Evolutionary conservation across 2,113 vertebrate genomes (phyloP).

Genomic region (Laticauda laticaudata): DNA sequence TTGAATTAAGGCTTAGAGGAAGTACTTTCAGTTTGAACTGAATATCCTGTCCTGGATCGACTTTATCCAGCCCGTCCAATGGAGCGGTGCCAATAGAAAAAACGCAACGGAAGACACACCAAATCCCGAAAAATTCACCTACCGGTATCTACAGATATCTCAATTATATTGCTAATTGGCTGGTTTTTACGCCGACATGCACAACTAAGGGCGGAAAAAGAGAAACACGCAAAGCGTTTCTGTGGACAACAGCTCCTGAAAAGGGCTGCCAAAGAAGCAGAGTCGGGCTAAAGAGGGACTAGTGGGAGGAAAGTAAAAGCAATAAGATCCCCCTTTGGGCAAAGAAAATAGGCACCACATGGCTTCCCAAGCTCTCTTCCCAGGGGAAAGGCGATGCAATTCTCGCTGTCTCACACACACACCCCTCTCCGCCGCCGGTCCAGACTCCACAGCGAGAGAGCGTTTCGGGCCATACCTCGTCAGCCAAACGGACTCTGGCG

Average conservation of each 20-base stretch:
- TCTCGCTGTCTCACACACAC: neutral
- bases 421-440: neutral
- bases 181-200: neutral
- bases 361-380: neutral
- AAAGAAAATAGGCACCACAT: neutral
- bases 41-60: neutral
- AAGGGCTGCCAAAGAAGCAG: neutral
- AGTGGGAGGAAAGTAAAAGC: neutral
- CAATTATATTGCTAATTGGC: neutral
- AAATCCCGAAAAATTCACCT: neutral
- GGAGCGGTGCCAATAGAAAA: neutral
- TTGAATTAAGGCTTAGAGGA: neutral
- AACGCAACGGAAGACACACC: neutral
- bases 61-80: neutral
- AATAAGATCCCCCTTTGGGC: neutral
- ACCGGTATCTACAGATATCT: neutral
- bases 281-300: neutral
- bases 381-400: neutral
- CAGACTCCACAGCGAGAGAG: neutral
- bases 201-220: neutral
- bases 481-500: neutral
- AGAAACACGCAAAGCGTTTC: neutral
- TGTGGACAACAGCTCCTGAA: neutral
- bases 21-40: neutral
- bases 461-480: neutral